Base-by-base conservation (phyloP, 2,888 invertebrate species). In the Dione juno region DNA sequence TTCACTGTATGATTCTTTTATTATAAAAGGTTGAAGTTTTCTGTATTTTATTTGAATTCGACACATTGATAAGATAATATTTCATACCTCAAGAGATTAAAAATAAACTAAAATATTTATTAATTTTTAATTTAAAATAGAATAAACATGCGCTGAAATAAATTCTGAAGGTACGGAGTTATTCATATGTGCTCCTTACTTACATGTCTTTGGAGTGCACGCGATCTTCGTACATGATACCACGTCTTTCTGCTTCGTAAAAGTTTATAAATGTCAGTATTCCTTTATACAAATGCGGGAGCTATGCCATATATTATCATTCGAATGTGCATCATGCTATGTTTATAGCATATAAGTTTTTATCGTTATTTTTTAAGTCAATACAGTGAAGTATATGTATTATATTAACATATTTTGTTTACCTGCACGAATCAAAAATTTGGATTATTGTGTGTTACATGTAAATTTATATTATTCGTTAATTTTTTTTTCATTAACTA, bases 121-220 rank as follows among this genome's bases (percentile, higher is more conserved):
- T 37, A 3, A 28, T 28, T 54, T 57, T 54, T 16, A 14, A 19
- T 37, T 48, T 45, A 37, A 40, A 64, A 52, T 68, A 69, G 66
- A 76, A 75, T 71, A 68, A 73, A 64, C 61, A 70, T 5, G 11
- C 5, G 48, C 52, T 48, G 54, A 57, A 64, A 74, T 74, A 74
- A 53, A 67, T 58, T 64, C 52, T 59, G 40, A 58, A 50, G 35
- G 59, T 48, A 67, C 41, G 72, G 76, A 77, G 75, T 76, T 78
- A 78, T 77, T 75, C 75, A 77, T 76, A 77, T 77, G 72, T 78
- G 67, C 63, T 74, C 70, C 68, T 69, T 70, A 73, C 72, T 74
- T 69, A 68, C 67, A 67, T 68, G 71, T 63, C 63, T 75, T 71
- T 69, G 67, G 69, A 69, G 69, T 67, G 71, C 72, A 74, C 74